Conservation (phyloP, 1,140 invertebrate species). For the Drosophila subobscura region DNA sequence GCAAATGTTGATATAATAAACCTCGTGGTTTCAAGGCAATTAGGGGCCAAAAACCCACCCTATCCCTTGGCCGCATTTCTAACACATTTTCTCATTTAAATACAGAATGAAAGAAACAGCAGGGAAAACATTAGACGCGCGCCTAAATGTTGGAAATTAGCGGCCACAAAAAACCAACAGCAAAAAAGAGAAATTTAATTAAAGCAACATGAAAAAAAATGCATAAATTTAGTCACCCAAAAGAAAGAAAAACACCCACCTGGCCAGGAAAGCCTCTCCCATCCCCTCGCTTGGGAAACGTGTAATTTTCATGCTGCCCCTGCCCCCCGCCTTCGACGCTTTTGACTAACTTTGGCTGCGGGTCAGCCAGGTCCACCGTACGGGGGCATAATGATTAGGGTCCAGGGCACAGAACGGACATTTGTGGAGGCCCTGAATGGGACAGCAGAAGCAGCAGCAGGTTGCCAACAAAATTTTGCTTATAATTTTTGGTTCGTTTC, state of each 20-base stretch:
- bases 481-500: constrained; percentile 57
- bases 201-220: constrained; percentile 69
- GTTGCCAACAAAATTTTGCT: constrained; percentile 63
- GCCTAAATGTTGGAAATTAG: constrained; percentile 77
- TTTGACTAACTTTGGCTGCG: constrained; percentile 59
- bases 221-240: constrained; percentile 71
- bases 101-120: constrained; percentile 61
- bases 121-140: constrained; percentile 66
- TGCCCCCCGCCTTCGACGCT: constrained; percentile 52
- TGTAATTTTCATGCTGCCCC: constrained; percentile 75
- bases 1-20: constrained; percentile 69
- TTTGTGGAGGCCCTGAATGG: neutral
- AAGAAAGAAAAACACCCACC: constrained; percentile 18
- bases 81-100: constrained; percentile 77
- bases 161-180: constrained; percentile 43
- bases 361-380: constrained; percentile 27
- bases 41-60: constrained; percentile 30
- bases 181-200: constrained; percentile 76
- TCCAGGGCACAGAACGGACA: constrained; percentile 50
- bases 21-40: constrained; percentile 58
- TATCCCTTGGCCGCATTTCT: constrained; percentile 7
- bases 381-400: constrained; percentile 71
- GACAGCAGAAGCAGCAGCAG: constrained; percentile 46
- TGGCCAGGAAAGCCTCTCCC: constrained; percentile 70
- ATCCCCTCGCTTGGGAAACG: constrained; percentile 47